Base-by-base conservation (phyloP, 2,888 invertebrate species). In the Epirrhoe alternata region DNA sequence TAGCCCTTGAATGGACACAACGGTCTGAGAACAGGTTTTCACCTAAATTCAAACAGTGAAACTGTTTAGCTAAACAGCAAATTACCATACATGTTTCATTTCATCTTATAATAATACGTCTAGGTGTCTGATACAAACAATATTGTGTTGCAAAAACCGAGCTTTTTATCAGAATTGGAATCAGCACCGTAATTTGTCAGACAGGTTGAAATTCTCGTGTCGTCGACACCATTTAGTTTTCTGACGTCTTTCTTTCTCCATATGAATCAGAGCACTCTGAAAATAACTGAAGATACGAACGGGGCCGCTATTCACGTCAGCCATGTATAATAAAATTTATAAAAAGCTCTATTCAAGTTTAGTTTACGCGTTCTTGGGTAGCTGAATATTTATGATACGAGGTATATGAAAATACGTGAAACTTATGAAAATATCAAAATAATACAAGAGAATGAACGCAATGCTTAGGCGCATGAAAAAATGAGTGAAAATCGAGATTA, bases 271-370 rank as follows among this genome's bases (percentile, higher is more conserved):
- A 74, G 63, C 66, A 74, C 70, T 76, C 77, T 73, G 72, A 79
- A 84, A 85, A 86, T 86, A 86, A 78, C 77, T 73, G 58, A 77
- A 78, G 70, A 74, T 74, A 79, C 59, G 73, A 79, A 77, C 78
- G 72, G 79, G 79, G 80, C 71, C 80, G 74, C 69, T 74, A 73
- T 76, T 77, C 77, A 73, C 81, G 80, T 80, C 82, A 82, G 69
- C 66, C 69, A 72, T 69, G 73, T 74, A 67, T 63, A 76, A 74
- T 76, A 77, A 73, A 77, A 75, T 70, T 66, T 75, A 76, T 77
- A 72, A 77, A 80, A 77, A 74, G 60, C 61, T 70, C 60, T 75
- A 69, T 73, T 68, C 64, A 69, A 42, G 55, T 58, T 65, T n/a
- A 47, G 49, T 52, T 61, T 49, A 53, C 35, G 31, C 45, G 24